Base-by-base conservation (phyloP, 2,113 vertebrate species). In the Caretta caretta region DNA sequence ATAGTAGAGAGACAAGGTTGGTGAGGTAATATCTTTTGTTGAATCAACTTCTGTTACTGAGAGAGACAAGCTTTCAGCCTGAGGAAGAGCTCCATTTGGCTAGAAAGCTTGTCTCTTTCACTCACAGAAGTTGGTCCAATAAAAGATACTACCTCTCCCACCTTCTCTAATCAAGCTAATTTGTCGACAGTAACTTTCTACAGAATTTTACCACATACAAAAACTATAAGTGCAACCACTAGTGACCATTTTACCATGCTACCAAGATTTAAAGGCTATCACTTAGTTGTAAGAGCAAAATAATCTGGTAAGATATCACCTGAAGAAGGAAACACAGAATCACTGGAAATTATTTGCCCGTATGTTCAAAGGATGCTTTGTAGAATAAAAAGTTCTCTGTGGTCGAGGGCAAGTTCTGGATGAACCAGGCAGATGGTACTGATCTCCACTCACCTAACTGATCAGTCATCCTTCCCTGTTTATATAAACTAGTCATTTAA, bases 261-360 rank as follows among this genome's bases (percentile, higher is more conserved):
- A 92, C 89, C 89, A 90, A 89, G 84, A 90, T 96, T 93, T 92
- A 94, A 97, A 94, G 42, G 59, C 85, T 80, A 49, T 53, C 51
- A 25, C 35, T 65, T 90, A 7, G 86, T 91, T 90, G 76, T 53
- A 93, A 16, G 42, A 93, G 80, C 72, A 62, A 22, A 91, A 27
- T 19, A 25, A 1, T 85, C 85, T 48, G 88, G 69, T 29, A 53
- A 35, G 69, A 88, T 57, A 87, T 87, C 31, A 85, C 42, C 46
- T 56, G 38, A 79, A 90, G 53, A 25, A 83, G 79, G 54, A 51
- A 94, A 42, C 38, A 79, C 10, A 1, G 1, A 89, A 84, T 82
- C 11, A 5, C 4, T 35, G 76, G 54, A 89, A 59, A 84, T 89
- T 11, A 69, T 49, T 85, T 83, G 38, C 56, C 14, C 27, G 7